Evolutionary conservation across 2,797 vertebrate genomes (phyloP).

Genomic region (Halcyon leucocephala): DNA sequence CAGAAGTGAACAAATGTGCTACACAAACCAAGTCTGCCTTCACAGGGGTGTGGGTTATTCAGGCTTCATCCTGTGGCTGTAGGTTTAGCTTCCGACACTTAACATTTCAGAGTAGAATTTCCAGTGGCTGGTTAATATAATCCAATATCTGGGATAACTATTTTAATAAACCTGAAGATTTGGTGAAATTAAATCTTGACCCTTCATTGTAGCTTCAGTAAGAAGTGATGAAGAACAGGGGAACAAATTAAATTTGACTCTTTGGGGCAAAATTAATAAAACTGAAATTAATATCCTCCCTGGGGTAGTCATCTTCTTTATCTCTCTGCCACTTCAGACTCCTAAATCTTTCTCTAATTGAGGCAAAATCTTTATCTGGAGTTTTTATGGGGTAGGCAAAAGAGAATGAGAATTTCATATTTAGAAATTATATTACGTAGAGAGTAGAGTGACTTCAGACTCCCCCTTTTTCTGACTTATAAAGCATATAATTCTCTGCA

Average conservation of each 20-base stretch:
- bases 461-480: slow-evolving; percentile 8
- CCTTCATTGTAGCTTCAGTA: neutral
- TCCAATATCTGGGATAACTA: neutral
- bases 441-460: neutral
- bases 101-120: neutral
- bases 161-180: slow-evolving; percentile 9
- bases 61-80: neutral
- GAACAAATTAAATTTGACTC: slow-evolving; percentile 24
- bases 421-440: neutral
- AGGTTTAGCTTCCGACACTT: neutral
- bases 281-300: neutral
- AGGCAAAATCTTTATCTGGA: slow-evolving; percentile 1
- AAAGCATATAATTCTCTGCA: neutral
- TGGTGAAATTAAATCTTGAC: slow-evolving; percentile 33
- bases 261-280: slow-evolving; percentile 53
- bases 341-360: slow-evolving; percentile 38
- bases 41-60: neutral
- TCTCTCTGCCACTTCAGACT: neutral
- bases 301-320: neutral
- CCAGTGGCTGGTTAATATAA: neutral
- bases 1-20: neutral
- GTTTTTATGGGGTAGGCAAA: slow-evolving; percentile 4
- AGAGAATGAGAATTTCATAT: slow-evolving; percentile 5
- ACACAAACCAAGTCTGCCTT: neutral
- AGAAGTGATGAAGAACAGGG: neutral